Conservation (phyloP, 2,888 invertebrate species). For the Rutpela maculata region DNA sequence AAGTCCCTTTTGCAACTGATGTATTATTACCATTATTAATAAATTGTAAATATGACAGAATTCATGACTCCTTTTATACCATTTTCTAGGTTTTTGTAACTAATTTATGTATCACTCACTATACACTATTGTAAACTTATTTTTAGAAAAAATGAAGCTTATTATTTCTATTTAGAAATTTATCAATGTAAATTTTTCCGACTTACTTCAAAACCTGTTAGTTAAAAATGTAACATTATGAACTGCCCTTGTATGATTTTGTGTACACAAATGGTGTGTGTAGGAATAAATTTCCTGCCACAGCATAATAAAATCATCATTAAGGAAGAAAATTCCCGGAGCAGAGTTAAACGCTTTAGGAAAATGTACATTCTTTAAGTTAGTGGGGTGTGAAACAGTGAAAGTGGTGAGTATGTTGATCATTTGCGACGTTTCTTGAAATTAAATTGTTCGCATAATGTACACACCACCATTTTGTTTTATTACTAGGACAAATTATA, state of each 20-base stretch:
- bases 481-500: not conserved
- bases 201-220: not conserved
- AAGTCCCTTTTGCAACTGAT: too few relatives aligned
- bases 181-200: too few relatives aligned
- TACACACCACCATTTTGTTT: not conserved
- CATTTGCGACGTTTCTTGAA: not conserved
- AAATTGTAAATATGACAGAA: too few relatives aligned
- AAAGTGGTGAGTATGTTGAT: slow-evolving; percentile 21
- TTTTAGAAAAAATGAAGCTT: too few relatives aligned
- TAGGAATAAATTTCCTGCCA: slow-evolving; percentile 2
- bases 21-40: too few relatives aligned
- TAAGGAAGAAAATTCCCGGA: slow-evolving; percentile 7
- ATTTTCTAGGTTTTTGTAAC: too few relatives aligned
- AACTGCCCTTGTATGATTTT: not conserved
- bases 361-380: slow-evolving; percentile 22
- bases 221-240: not conserved
- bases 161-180: too few relatives aligned
- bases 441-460: not conserved
- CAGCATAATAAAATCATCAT: slow-evolving; percentile 26
- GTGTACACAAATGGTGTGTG: slow-evolving; percentile 1
- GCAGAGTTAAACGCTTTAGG: not conserved
- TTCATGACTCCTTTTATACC: too few relatives aligned
- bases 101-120: too few relatives aligned
- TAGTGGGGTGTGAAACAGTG: slow-evolving; percentile 29
- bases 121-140: too few relatives aligned